Evolutionary conservation across 30 jellyfish, hydroid and myxozoan species (phyloP).

Genomic region (Pelagia noctiluca): DNA sequence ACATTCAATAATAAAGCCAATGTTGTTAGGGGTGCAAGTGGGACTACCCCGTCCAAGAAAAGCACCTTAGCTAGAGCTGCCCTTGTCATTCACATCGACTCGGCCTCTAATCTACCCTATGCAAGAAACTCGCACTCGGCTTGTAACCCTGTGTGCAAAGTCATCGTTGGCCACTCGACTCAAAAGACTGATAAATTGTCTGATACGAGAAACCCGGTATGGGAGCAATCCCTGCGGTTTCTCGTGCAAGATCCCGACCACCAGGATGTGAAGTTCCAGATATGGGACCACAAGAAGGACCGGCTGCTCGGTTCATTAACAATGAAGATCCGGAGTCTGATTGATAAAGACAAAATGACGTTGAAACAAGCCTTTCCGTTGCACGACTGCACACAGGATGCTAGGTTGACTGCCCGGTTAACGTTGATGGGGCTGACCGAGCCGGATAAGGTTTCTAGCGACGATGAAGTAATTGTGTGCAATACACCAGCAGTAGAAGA

Average conservation of each 20-base stretch:
- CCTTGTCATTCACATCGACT: constrained; percentile 64
- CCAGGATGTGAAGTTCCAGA: constrained; percentile 69
- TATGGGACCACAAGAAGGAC: constrained; percentile 83
- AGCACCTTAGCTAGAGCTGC: constrained; percentile 64
- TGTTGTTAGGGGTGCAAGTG: constrained; percentile 21
- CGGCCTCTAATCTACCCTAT: constrained; percentile 80
- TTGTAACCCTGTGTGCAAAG: constrained; percentile 75
- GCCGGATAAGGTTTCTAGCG: constrained; percentile 9
- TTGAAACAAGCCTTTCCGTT: constrained; percentile 72
- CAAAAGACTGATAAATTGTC: constrained; percentile 56
- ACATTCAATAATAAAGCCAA: constrained; percentile 42
- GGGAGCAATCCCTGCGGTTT: constrained; percentile 78
- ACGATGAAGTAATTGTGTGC: neutral
- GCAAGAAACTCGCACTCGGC: constrained; percentile 60
- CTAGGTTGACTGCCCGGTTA: constrained; percentile 41
- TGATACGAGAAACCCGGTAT: constrained; percentile 75
- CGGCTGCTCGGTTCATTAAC: constrained; percentile 81
- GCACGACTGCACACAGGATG: constrained; percentile 70
- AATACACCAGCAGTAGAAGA: neutral
- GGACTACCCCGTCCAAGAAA: constrained; percentile 63
- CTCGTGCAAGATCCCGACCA: constrained; percentile 80
- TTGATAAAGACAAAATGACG: constrained; percentile 67
- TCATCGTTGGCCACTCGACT: constrained; percentile 60
- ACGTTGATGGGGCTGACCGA: constrained; percentile 61
- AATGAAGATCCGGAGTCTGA: constrained; percentile 51